Conservation (phyloP, 2,888 invertebrate species). For the Aspidapion aeneum region DNA sequence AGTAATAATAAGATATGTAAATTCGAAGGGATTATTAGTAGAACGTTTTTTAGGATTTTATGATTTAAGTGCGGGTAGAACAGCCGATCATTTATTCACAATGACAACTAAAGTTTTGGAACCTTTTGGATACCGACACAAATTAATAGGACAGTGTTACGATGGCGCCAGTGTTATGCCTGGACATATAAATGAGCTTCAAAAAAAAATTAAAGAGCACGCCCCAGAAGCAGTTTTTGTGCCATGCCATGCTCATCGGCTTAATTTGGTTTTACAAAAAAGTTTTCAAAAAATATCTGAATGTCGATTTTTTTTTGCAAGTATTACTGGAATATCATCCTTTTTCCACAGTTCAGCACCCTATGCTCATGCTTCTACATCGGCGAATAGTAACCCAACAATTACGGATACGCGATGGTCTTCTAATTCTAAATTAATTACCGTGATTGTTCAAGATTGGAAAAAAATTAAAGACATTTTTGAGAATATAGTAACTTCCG, state of each 20-base stretch:
- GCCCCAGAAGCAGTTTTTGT: slow-evolving; percentile 24
- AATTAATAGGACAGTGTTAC: slow-evolving; percentile 29
- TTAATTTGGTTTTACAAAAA: slow-evolving; percentile 27
- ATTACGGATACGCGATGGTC: slow-evolving; percentile 18
- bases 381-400: background rate
- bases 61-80: slow-evolving; percentile 23
- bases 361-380: slow-evolving; percentile 3
- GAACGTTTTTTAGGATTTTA: slow-evolving; percentile 30
- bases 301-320: slow-evolving; percentile 30
- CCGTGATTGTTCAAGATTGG: slow-evolving; percentile 24
- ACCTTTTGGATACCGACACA: slow-evolving; percentile 21
- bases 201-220: slow-evolving; percentile 22
- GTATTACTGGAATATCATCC: slow-evolving; percentile 22
- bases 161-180: slow-evolving; percentile 29
- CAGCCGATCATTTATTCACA: slow-evolving; percentile 11
- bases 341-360: slow-evolving; percentile 27
- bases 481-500: slow-evolving; percentile 19
- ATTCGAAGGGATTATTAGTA: slow-evolving; percentile 12
- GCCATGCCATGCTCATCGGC: slow-evolving; percentile 22
- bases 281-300: slow-evolving; percentile 15
- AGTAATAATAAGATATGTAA: slow-evolving; percentile 24
- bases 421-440: slow-evolving; percentile 24
- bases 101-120: slow-evolving; percentile 16
- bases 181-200: slow-evolving; percentile 18
- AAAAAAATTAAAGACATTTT: slow-evolving; percentile 25